Evolutionary conservation across 2,113 vertebrate genomes (phyloP).

Genomic region (Mormyrus iriodes): DNA sequence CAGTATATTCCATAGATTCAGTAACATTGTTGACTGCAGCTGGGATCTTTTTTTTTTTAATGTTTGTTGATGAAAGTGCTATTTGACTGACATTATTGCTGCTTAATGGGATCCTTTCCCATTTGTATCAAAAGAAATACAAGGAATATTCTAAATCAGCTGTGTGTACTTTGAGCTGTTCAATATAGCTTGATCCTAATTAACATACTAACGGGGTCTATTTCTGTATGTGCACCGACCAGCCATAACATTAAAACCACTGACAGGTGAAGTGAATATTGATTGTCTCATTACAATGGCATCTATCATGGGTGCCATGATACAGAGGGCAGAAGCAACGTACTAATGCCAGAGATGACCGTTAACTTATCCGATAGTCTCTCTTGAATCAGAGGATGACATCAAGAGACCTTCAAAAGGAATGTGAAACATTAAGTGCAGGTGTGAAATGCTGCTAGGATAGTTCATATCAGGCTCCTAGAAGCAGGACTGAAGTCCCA

Average conservation of each 20-base stretch:
- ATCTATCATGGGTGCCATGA: neutral
- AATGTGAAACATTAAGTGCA: no score
- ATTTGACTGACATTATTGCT: neutral
- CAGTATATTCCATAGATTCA: no score
- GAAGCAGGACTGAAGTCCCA: no score
- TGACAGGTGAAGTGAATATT: neutral
- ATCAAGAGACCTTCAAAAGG: no score
- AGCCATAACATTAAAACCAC: neutral
- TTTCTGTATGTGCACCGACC: neutral
- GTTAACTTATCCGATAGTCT: no score
- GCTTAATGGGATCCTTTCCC: neutral
- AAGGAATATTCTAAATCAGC: neutral
- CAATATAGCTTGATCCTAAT: neutral
- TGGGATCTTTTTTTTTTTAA: neutral
- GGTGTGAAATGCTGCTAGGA: no score
- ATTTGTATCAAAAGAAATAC: neutral
- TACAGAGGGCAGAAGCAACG: no score
- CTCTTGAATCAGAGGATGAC: no score
- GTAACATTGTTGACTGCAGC: neutral
- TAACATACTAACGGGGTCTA: neutral
- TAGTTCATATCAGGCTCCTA: no score
- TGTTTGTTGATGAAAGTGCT: neutral
- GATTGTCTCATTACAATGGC: neutral
- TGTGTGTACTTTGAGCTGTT: neutral
- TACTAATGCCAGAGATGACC: no score